Percentiles rank a stretch among this genome's conserved stretches.
Evolutionary conservation across 2,113 vertebrate genomes (phyloP).

Genomic region (Crotalus tigris): DNA sequence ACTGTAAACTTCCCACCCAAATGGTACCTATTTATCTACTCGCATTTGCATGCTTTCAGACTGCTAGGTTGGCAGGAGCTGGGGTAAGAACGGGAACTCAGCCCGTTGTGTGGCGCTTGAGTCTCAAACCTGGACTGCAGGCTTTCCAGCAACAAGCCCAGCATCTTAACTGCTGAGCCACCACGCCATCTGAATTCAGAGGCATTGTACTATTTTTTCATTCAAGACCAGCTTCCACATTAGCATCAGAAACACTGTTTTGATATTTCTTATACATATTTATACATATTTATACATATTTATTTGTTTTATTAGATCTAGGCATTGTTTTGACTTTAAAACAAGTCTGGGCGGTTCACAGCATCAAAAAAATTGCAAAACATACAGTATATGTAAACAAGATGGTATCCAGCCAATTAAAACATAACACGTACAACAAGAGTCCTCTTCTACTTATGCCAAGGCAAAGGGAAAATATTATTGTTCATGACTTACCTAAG

Average conservation of each 20-base stretch:
- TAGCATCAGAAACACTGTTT: neutral
- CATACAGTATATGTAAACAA: neutral
- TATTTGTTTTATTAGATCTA: neutral
- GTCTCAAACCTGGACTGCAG: neutral
- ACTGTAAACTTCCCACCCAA: neutral
- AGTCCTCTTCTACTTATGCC: neutral
- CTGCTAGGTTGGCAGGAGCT: neutral
- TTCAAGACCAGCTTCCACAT: neutral
- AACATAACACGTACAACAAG: neutral
- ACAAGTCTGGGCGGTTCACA: neutral
- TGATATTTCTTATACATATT: neutral
- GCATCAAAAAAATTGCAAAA: neutral
- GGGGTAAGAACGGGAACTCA: neutral
- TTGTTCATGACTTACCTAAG: neutral
- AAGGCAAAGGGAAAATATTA: neutral
- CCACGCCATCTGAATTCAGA: neutral
- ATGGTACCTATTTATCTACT: neutral
- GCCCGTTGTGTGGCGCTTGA: neutral
- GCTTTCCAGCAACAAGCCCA: neutral
- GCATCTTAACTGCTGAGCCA: neutral
- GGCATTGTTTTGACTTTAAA: neutral
- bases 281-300: neutral
- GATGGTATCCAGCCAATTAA: neutral
- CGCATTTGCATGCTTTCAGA: neutral
- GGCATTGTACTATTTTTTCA: neutral